Evolutionary conservation across 2,797 vertebrate species (phyloP), one percentile per base, ranked within the genome.

Genomic region (Triplophysa yarkandensis): DNA sequence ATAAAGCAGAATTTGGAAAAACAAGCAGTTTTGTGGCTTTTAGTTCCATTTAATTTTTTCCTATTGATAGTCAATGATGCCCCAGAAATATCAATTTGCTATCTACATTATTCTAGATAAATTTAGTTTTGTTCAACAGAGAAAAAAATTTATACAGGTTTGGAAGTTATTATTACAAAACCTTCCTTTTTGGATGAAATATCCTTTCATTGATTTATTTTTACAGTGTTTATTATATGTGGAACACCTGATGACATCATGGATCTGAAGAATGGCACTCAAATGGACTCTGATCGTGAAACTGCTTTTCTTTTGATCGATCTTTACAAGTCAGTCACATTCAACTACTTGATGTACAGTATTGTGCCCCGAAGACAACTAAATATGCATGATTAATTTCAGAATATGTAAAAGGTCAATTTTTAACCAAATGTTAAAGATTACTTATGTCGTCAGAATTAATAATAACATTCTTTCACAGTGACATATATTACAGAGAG

Each of bases 201-300:
- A 36, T 8, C 48, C 3, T 36, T 21, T 11, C 23, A 50, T 13
- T 72, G 39, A 7, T 63, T 28, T 63, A n/a, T 60, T 32, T 81
- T 68, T 76, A 60, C 83, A 99, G 97, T 98, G 86, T 91, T 98
- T 79, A 87, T 99, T 80, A 84, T 93, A 77, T 99, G 97, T 74
- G 95, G 95, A 50, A 90, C 89, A 3, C 93, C 92, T 8, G 43
- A 27, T 7, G 91, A 90, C 0, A 0, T 97, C 1, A 1, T 48
- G 6, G 27, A 46, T 19, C 73, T 92, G 67, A 91, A 92, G 43
- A 90, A 83, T 0, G 75, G 55, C 28, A 74, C 44, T 0, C 11
- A 27, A 23, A 55, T 0, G 7, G 48, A 63, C 4, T 82, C 89
- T 4, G 87, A 94, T 80, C 77, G 84, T 1, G 88, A 95, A 16